phyloP scores from a whole-genome alignment of 2,888 invertebrate genomes.

The Calliphora vomitoria region DNA sequence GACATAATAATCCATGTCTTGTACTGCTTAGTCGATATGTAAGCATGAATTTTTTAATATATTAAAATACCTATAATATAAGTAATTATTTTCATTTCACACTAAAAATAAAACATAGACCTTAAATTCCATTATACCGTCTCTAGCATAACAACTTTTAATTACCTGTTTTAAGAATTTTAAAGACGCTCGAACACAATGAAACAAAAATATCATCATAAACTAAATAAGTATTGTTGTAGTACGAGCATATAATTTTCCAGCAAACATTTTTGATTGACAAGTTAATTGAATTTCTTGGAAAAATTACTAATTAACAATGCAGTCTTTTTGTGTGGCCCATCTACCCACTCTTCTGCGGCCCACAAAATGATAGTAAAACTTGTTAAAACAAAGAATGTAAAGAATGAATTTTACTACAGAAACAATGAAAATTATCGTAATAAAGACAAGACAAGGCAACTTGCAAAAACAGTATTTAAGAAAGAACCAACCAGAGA shows the following conservation, averaged over 20 bases:
- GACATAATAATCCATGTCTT: too few species aligned
- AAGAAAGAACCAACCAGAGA: neutral
- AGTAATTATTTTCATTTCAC: neutral
- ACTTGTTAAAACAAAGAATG: slow-evolving; percentile 11
- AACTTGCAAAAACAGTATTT: slow-evolving; percentile 12
- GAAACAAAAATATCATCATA: slow-evolving; percentile 27
- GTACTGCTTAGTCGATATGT: too few species aligned
- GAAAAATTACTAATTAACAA: slow-evolving; percentile 72
- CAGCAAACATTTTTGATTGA: slow-evolving; percentile 77
- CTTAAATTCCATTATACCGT: neutral
- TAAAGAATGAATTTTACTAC: neutral
- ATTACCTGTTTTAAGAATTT: slow-evolving; percentile 45
- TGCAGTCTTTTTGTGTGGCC: slow-evolving; percentile 58
- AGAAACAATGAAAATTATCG: slow-evolving; percentile 65
- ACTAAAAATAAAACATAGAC: neutral
- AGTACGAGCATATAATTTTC: neutral
- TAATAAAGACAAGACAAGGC: slow-evolving; percentile 49
- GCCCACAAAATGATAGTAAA: slow-evolving; percentile 36
- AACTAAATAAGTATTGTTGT: slow-evolving; percentile 50
- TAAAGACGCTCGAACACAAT: neutral
- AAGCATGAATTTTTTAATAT: too few species aligned
- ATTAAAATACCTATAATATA: too few species aligned
- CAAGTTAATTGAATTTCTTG: slow-evolving; percentile 82
- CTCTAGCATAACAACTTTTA: slow-evolving; percentile 14
- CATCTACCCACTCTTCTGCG: neutral